Evolutionary conservation across 2,888 invertebrate species (phyloP).

Genomic region (Oxycera nigricornis): DNA sequence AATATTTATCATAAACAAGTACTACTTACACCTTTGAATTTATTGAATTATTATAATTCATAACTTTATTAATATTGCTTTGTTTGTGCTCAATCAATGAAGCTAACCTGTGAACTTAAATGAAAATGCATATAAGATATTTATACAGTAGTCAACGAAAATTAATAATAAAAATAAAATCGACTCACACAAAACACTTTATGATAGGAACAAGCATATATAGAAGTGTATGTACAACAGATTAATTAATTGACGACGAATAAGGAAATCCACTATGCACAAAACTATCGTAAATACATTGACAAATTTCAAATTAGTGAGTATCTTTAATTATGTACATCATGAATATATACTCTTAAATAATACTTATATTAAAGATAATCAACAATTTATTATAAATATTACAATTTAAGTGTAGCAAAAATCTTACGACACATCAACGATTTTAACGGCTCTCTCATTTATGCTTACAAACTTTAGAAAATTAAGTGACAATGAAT

Average conservation of each 20-base stretch:
- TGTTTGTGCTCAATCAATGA: slow-evolving; percentile 61
- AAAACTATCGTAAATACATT: no score
- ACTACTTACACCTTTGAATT: not conserved
- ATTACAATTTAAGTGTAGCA: no score
- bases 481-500: not conserved
- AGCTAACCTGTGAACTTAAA: slow-evolving; percentile 61
- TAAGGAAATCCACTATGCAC: no score
- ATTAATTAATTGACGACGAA: not conserved
- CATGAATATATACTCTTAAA: no score
- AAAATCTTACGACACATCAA: slow-evolving; percentile 30
- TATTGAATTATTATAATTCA: slow-evolving; percentile 1
- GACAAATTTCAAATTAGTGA: no score
- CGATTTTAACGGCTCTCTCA: slow-evolving; percentile 14
- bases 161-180: slow-evolving; percentile 44
- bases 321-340: no score
- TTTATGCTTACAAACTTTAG: not conserved
- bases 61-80: slow-evolving; percentile 53
- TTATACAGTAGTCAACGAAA: slow-evolving; percentile 47
- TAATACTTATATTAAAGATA: no score
- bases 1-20: not conserved
- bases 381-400: no score
- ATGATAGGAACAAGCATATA: not conserved
- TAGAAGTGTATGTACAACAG: not conserved
- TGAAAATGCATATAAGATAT: slow-evolving; percentile 45
- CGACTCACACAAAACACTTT: not conserved